Conservation (phyloP, 2,113 vertebrate genomes). For the Piprites chloris region DNA sequence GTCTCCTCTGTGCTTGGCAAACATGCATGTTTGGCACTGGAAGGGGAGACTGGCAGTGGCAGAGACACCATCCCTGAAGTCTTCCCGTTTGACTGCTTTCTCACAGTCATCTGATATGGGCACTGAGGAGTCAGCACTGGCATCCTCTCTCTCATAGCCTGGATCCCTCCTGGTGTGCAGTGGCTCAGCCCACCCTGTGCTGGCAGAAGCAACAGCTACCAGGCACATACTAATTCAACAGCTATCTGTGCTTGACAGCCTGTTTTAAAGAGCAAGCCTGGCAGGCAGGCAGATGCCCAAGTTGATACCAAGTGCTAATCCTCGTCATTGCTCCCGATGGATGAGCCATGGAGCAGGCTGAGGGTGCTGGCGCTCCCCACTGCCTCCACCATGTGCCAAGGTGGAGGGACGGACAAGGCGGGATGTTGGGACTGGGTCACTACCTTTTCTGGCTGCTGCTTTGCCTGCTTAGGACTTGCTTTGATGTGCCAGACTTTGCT, state of each 20-base stretch:
- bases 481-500: background rate
- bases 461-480: background rate
- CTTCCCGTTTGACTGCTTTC: conserved; percentile 34
- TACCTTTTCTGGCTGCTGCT: background rate
- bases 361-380: background rate
- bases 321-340: background rate
- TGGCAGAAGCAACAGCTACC: background rate
- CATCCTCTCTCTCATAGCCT: background rate
- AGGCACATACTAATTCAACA: background rate
- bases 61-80: background rate
- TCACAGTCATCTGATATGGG: background rate
- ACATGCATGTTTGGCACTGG: background rate
- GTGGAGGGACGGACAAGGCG: background rate
- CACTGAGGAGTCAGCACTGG: background rate
- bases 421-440: background rate
- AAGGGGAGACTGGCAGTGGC: background rate
- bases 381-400: background rate
- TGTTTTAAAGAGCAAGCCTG: background rate
- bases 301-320: background rate
- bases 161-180: background rate
- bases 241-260: background rate
- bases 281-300: background rate
- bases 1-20: conserved; percentile 19
- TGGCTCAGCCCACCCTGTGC: background rate
- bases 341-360: background rate